Conservation (phyloP, 2,888 invertebrate genomes). For the Kuschelorhynchus macadamiae region DNA sequence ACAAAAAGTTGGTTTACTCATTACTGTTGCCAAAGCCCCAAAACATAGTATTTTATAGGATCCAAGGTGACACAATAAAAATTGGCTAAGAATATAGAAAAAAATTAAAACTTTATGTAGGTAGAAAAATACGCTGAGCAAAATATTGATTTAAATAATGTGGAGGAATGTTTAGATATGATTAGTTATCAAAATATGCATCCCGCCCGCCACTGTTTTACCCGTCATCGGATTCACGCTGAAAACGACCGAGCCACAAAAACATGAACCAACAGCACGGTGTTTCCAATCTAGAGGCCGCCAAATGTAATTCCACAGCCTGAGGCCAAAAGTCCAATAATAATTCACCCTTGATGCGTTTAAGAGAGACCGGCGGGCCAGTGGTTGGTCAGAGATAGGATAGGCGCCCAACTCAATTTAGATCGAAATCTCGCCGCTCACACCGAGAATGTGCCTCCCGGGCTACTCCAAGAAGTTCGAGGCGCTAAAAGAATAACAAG, state of each 20-base stretch:
- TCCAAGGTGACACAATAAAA: too few relatives aligned
- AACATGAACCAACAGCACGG: constrained; percentile 13
- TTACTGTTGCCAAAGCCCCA: too few relatives aligned
- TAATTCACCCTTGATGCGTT: constrained; percentile 34
- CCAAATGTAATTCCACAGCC: constrained; percentile 35
- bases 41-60: too few relatives aligned
- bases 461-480: constrained; percentile 13
- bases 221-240: background rate
- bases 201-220: too few relatives aligned
- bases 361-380: constrained; percentile 19
- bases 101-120: too few relatives aligned
- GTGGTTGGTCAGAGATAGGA: constrained; percentile 16
- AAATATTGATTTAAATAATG: too few relatives aligned
- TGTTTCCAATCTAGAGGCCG: constrained; percentile 33
- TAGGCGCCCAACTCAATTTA: constrained; percentile 42
- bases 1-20: too few relatives aligned
- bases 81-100: too few relatives aligned
- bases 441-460: constrained; percentile 22
- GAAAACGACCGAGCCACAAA: constrained; percentile 21
- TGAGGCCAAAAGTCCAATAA: constrained; percentile 30
- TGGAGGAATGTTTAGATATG: too few relatives aligned
- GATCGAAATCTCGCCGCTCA: constrained; percentile 34
- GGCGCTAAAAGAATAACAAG: constrained; percentile 24
- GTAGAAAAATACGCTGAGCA: too few relatives aligned
- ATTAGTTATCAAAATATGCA: too few relatives aligned